Base-by-base conservation (phyloP, 2,797 vertebrate species). In the Coracias cyanogaster region DNA sequence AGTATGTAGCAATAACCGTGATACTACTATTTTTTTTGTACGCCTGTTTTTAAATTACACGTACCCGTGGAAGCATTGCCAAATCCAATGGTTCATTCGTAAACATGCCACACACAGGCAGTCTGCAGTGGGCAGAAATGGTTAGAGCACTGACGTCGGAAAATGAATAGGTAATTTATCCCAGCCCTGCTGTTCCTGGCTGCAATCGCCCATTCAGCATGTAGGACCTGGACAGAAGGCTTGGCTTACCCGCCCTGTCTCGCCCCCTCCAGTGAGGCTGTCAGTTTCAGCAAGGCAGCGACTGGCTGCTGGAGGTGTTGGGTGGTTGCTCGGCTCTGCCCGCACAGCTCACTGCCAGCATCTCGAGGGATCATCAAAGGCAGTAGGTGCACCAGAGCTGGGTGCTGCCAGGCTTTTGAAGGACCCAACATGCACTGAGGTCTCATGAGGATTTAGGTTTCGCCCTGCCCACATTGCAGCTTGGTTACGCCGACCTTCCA, bases 1-100 rank as follows among this genome's bases (percentile, higher is more conserved):
- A 85, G 81, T 90, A 92, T 88, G 87, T 89, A 95, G 96, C 95
- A 97, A 96, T 96, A 96, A 95, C 82, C 78, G 85, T 61, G 81
- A 86, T 16, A 65, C 69, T 86, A 45, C 67, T 91, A 10, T 83
- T 89, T 94, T 77, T 51, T 93, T 92, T 67, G 17, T 90, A 84
- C 8, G 48, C 60, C 76, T 78, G 69, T 90, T 93, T 82, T 88
- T 71, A 76, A 69, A 73, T 45, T 9, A 39, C 19, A 1, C 26
- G 1, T 61, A 18, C 1, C 5, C 22, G 65, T 10, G 10, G 69
- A 67, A 6, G 3, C 10, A 0, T 43, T 91, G 87, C 93, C 92
- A 79, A 52, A 43, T 76, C 33, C 28, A 4, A 0, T 18, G 62
- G 66, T 66, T 94, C 78, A 58, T 80, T 76, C 7, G 3, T 33